Evolutionary conservation across 2,113 vertebrate species (phyloP), one percentile per base, ranked within the genome.

Genomic region (Origma solitaria): DNA sequence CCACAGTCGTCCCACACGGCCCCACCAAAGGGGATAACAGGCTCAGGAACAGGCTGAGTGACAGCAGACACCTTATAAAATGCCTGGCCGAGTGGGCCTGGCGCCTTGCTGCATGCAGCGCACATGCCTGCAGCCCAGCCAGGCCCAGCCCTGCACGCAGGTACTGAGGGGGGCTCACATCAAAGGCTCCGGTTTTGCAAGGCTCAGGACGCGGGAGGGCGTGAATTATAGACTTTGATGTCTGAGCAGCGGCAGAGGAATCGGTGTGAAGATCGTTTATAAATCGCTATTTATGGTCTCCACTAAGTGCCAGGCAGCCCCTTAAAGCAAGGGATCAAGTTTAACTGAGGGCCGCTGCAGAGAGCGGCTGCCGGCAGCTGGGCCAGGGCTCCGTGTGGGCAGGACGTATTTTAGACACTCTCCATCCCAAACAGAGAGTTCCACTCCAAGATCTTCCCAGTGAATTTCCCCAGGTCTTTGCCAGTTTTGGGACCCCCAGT

Each of bases 191-290:
- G 13, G 50, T 91, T 97, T 95, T 95, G 96, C 70, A 62, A 96
- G 95, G 94, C 96, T 88, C 86, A 68, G 95, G 93, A 95, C 77
- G 92, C 90, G 6, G 95, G 95, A 97, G 96, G 95, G 96, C 93
- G 97, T 95, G 97, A 97, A 97, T 97, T 96, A 97, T 95, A 95
- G 96, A 91, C 96, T 97, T 97, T 97, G 96, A 96, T 96, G 97
- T 97, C 92, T 96, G 91, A 88, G 94, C 82, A 70, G 92, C 56
- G 15, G 87, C 91, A 75, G 90, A 90, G 84, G 91, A 73, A 95
- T 96, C 88, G 78, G 96, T 10, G 93, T 90, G 95, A 97, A 96
- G 95, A 96, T 95, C 77, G 37, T 96, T 97, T 97, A 94, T 95
- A 96, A 96, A 96, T 86, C 2, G 75, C 95, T 81, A 93, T 97